These are phyloP conservation scores for Falco columbarius DNA, from an alignment of 2,797 vertebrate genomes.

Conservation along the genomic window DNA sequence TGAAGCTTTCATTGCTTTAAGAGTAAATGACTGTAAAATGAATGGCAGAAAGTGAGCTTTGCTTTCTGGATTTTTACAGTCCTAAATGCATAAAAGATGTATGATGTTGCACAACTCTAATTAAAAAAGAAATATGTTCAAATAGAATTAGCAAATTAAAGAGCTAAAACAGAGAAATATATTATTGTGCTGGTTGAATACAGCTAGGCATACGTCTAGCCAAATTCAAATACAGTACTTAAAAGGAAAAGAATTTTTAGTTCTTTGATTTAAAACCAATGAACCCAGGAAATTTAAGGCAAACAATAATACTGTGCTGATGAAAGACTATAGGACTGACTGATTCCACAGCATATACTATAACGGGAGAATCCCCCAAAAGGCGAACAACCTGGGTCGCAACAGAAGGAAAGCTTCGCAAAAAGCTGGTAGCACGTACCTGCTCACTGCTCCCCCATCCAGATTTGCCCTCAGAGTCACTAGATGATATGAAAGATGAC, in stretches of 20 bases:
- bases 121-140: conserved; percentile 3
- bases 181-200: neutral
- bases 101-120: neutral
- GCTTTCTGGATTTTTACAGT: neutral
- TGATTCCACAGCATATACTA: neutral
- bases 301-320: neutral
- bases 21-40: neutral
- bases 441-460: neutral
- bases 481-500: neutral
- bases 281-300: neutral
- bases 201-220: neutral
- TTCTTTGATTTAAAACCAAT: neutral
- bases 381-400: neutral
- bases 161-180: neutral
- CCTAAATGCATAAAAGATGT: neutral
- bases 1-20: neutral
- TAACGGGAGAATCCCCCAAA: neutral
- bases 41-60: neutral
- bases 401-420: neutral
- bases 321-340: neutral
- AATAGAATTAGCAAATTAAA: conserved; percentile 30
- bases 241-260: neutral
- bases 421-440: neutral
- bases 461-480: neutral
- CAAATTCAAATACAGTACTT: neutral